Evolutionary conservation across 2,888 invertebrate species (phyloP), one percentile per base, ranked within the genome.

Genomic region (Eupithecia subfuscata): DNA sequence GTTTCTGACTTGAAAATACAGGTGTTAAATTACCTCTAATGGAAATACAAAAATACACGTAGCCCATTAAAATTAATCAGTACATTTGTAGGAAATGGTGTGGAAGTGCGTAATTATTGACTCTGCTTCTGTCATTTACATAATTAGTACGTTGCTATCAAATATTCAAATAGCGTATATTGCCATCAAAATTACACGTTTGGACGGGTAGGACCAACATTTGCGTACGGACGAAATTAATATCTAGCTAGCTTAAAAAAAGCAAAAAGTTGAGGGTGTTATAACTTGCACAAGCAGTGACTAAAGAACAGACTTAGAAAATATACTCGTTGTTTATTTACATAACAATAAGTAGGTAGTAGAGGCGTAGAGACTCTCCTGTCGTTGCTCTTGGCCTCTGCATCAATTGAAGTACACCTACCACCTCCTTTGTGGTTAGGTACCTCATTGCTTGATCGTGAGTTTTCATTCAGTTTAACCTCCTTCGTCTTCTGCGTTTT

Each of bases 141-240:
- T 80, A 80, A 80, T 80, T 79, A 76, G 75, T 69, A 70, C 71
- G 68, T 74, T 68, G 79, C 76, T 70, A 78, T 76, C 74, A 79
- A 78, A 80, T 80, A 80, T 79, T 78, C 75, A 78, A 79, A 80
- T 75, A 48, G 63, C 69, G 70, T 74, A 73, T 76, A 79, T 69
- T 76, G 43, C 74, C 74, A 76, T 70, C 22, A 40, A 68, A 79
- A 79, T 80, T 75, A 80, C 68, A 80, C 56, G 75, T 76, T 81
- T 34, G n/a, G n/a, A 22, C n/a, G 40, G 37, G n/a, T 37, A 67
- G 6, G 52, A 22, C n/a, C 52, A 56, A 56, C 52, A n/a, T 56
- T 56, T 56, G 48, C n/a, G n/a, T 48, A 52, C 52, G 52, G n/a
- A n/a, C 9, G 52, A 52, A 56, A 56, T 22, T 22, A 22, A 9